Evolutionary conservation across 2,888 invertebrate genomes (phyloP).

Genomic region (Aproaerema taeniolella): DNA sequence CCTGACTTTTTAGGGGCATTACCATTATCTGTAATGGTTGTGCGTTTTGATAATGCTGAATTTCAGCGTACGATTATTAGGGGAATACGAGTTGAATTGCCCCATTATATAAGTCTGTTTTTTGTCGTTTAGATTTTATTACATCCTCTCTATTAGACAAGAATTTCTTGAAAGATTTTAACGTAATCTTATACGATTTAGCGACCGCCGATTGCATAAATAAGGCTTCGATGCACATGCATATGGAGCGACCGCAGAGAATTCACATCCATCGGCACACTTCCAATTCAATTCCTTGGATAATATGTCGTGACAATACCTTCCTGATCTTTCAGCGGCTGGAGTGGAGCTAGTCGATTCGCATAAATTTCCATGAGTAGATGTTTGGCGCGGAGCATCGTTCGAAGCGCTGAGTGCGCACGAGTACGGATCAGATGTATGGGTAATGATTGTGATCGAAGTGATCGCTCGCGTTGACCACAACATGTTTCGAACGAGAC

Average conservation of each 20-base stretch:
- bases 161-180: constrained; percentile 24
- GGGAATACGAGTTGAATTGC: constrained; percentile 46
- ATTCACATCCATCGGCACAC: constrained; percentile 56
- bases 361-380: constrained; percentile 38
- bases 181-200: constrained; percentile 53
- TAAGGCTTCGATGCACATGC: constrained; percentile 59
- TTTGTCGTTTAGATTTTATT: constrained; percentile 37
- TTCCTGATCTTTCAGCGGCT: constrained; percentile 46
- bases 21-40: constrained; percentile 71
- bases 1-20: constrained; percentile 69
- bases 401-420: constrained; percentile 43
- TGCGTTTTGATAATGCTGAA: constrained; percentile 71
- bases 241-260: constrained; percentile 58
- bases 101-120: constrained; percentile 47
- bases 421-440: constrained; percentile 36
- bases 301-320: constrained; percentile 59
- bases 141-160: constrained; percentile 19
- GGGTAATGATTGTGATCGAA: constrained; percentile 63
- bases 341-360: constrained; percentile 33
- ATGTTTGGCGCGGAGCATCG: constrained; percentile 43
- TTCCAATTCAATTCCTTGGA: constrained; percentile 55
- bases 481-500: constrained; percentile 68
- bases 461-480: constrained; percentile 58
- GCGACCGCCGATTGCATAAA: constrained; percentile 62
- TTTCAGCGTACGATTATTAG: constrained; percentile 65